Evolutionary conservation across 2,113 vertebrate species (phyloP), one percentile per base, ranked within the genome.

Genomic region (Cyphomyrus plagiostoma): DNA sequence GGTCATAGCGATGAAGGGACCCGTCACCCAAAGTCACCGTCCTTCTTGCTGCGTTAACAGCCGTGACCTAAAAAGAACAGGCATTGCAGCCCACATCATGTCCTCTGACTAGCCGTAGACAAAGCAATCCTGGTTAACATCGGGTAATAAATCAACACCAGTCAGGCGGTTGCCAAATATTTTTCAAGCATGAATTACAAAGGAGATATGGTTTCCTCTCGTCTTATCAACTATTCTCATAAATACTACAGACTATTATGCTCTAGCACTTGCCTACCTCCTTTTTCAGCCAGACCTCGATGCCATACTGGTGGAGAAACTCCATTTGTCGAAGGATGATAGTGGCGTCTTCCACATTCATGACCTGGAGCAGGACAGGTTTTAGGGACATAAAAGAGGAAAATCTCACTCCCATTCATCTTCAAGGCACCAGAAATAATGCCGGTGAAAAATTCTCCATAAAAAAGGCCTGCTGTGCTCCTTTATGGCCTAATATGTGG

Each of bases 231-330:
- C 82, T 49, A 49, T 85, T 49, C 82, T 85, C 45, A 48, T 70
- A 89, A 74, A 70, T 77, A 74, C 45, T 77, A 0, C 66, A 80
- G 23, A n/a, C 35, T 45, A 45, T 13, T 49, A 30, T 1, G 8
- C 13, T 46, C 10, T 6, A 10, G 42, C 19, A 70, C 46, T 35
- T 21, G 19, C 90, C 91, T 90, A 97, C 97, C 96, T 97, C 96
- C 91, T 96, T 97, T 66, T 94, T 92, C 17, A 90, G 94, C 96
- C 96, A 96, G 84, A 97, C 45, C 80, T 98, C 97, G 83, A 98
- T 97, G 52, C 86, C 92, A 0, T 70, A 91, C 26, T 94, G 93
- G 1, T 94, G 48, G 1, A 96, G 95, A 91, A 98, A 98, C 53
- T 97, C 96, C 26, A 46, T 74, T 2, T 95, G 87, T 39, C 97